phyloP scores from a whole-genome alignment of 64 coral and sea anemone genomes.

The Exaiptasia diaphana region DNA sequence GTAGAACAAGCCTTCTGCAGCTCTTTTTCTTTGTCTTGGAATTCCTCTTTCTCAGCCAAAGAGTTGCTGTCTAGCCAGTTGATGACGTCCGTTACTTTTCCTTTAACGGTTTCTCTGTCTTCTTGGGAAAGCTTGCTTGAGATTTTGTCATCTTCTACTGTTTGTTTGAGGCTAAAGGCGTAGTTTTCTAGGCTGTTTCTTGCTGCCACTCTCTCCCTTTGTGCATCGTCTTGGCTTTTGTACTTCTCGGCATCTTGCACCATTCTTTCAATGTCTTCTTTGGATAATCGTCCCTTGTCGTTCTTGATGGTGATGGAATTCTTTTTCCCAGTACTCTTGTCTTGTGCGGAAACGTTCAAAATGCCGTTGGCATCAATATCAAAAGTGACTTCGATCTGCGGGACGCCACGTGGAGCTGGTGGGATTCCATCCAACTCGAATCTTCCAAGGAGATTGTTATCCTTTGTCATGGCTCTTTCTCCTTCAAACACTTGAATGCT shows the following conservation, averaged over 20 bases:
- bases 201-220: constrained; percentile 43
- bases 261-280: constrained; percentile 77
- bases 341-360: constrained; percentile 67
- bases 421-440: constrained; percentile 70
- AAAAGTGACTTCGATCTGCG: constrained; percentile 71
- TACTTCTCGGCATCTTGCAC: constrained; percentile 60
- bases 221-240: constrained; percentile 63
- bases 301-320: constrained; percentile 75
- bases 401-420: constrained; percentile 68
- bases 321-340: constrained; percentile 62
- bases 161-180: constrained; percentile 45
- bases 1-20: constrained; percentile 65
- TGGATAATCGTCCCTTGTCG: constrained; percentile 67
- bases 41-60: constrained; percentile 62
- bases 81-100: constrained; percentile 48
- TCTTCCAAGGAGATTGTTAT: constrained; percentile 61
- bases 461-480: constrained; percentile 60
- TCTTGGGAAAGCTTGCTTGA: constrained; percentile 27
- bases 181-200: constrained; percentile 73
- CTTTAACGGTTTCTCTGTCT: constrained; percentile 42
- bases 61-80: constrained; percentile 52
- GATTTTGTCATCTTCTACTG: constrained; percentile 40
- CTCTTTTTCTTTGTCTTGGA: constrained; percentile 56
- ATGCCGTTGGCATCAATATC: constrained; percentile 82
- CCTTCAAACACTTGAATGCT: constrained; percentile 73